These are phyloP conservation scores for Harpagifer antarcticus DNA, from an alignment of 2,797 vertebrate species.

Conservation along the genomic window DNA sequence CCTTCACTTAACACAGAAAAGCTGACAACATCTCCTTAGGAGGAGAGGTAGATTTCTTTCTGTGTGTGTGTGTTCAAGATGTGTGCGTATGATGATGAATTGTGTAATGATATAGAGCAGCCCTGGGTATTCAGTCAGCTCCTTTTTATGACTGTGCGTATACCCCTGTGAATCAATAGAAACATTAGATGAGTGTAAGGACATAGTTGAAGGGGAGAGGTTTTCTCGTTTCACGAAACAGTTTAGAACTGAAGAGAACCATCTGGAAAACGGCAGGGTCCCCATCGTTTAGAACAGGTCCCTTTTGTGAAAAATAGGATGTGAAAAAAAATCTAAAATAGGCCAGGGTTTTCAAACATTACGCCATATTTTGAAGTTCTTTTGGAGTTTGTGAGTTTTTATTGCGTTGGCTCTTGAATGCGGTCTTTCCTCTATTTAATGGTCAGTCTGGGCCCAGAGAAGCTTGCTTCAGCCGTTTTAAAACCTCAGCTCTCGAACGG, in stretches of 20 bases:
- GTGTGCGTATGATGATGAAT: constrained; percentile 67
- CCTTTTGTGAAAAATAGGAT: constrained; percentile 85
- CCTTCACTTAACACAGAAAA: constrained; percentile 56
- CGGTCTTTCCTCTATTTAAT: constrained; percentile 86
- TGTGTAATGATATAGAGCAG: constrained; percentile 79
- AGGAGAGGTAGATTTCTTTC: constrained; percentile 31
- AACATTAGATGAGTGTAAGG: constrained; percentile 75
- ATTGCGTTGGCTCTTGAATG: constrained; percentile 83
- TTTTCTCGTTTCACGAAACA: constrained; percentile 76
- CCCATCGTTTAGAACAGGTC: constrained; percentile 81
- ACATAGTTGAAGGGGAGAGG: constrained; percentile 67
- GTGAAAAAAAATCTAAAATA: constrained; percentile 71
- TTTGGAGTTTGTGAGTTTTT: constrained; percentile 85
- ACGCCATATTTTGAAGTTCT: constrained; percentile 87
- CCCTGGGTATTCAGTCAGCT: constrained; percentile 72
- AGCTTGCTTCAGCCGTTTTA: constrained; percentile 83
- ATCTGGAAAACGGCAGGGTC: constrained; percentile 86
- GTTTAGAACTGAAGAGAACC: constrained; percentile 80
- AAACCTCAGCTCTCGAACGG: constrained; percentile 81
- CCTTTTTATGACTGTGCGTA: constrained; percentile 68
- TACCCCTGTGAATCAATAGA: constrained; percentile 77
- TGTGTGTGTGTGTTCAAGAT: constrained; percentile 7
- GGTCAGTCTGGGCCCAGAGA: constrained; percentile 83
- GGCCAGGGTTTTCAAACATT: constrained; percentile 84
- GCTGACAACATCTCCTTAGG: constrained; percentile 60